Percentiles rank a stretch among this genome's conserved stretches.
phyloP scores from a whole-genome alignment of 2,113 vertebrate genomes.

The Nansenia antarctica region DNA sequence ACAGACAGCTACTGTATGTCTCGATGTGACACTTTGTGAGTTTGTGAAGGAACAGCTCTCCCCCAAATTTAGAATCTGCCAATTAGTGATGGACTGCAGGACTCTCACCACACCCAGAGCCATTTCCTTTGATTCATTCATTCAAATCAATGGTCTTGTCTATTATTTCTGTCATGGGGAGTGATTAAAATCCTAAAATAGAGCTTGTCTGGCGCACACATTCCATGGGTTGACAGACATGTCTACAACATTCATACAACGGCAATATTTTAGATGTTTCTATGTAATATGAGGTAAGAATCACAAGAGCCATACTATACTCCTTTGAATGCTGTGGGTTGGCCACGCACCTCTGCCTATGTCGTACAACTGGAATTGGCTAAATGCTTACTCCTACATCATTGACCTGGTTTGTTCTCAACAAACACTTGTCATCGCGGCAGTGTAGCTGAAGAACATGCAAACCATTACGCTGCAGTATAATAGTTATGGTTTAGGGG shows the following conservation, averaged over 20 bases:
- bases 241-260: too few species aligned
- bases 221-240: neutral
- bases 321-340: neutral
- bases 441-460: too few species aligned
- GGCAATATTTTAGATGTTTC: neutral
- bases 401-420: too few species aligned
- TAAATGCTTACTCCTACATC: too few species aligned
- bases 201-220: neutral
- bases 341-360: neutral
- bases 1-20: too few species aligned
- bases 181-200: slow-evolving; percentile 27
- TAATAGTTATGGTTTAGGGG: too few species aligned
- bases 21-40: slow-evolving; percentile 21
- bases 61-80: slow-evolving; percentile 56
- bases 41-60: slow-evolving; percentile 37
- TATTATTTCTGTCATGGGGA: slow-evolving; percentile 35
- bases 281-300: neutral
- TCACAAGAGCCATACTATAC: neutral
- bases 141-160: slow-evolving; percentile 50
- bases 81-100: slow-evolving; percentile 52
- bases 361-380: too few species aligned
- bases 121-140: slow-evolving; percentile 51
- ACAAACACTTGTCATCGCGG: too few species aligned
- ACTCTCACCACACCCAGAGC: slow-evolving; percentile 31
- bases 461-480: too few species aligned